Percentiles rank a stretch among this genome's conserved stretches.
phyloP scores from a whole-genome alignment of 2,888 invertebrate species.

The Adelognathus sp. region DNA sequence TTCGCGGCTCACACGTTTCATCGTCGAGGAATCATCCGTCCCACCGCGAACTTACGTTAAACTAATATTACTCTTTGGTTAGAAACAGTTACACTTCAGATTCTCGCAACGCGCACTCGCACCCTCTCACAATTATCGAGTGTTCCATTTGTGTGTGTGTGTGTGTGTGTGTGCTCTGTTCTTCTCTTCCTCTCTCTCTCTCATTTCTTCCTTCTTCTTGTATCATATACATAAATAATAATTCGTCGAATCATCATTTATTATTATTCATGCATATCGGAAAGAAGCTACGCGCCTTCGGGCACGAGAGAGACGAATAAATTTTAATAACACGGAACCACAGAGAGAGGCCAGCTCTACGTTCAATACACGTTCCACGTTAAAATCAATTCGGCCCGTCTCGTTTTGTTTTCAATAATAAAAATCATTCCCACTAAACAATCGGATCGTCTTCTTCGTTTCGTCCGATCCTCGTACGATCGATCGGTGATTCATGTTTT shows the following conservation, averaged over 20 bases:
- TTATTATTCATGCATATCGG: slow-evolving; percentile 15
- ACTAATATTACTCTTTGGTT: slow-evolving; percentile 79
- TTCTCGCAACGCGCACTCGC: slow-evolving; percentile 46
- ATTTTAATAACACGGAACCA: slow-evolving; percentile 46
- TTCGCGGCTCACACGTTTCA: slow-evolving; percentile 46
- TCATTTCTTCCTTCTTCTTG: slow-evolving; percentile 15
- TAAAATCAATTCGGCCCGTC: slow-evolving; percentile 38
- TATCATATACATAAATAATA: slow-evolving; percentile 19
- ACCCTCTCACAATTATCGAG: background rate
- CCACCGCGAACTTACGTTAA: slow-evolving; percentile 67
- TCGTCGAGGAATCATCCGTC: slow-evolving; percentile 45
- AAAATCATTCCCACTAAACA: slow-evolving; percentile 43
- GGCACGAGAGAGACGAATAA: slow-evolving; percentile 31
- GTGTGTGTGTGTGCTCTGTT: no score
- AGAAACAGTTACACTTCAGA: slow-evolving; percentile 72
- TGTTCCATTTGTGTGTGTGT: no score
- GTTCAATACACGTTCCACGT: slow-evolving; percentile 35
- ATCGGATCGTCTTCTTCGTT: no score
- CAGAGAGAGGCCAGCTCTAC: slow-evolving; percentile 60
- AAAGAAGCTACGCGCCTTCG: background rate
- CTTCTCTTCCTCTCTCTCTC: no score
- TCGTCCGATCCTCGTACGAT: slow-evolving; percentile 8
- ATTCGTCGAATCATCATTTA: background rate
- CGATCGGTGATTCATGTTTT: background rate
- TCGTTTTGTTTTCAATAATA: slow-evolving; percentile 27